Evolutionary conservation across 2,797 vertebrate species (phyloP).

Genomic region (Falco novaeseelandiae): DNA sequence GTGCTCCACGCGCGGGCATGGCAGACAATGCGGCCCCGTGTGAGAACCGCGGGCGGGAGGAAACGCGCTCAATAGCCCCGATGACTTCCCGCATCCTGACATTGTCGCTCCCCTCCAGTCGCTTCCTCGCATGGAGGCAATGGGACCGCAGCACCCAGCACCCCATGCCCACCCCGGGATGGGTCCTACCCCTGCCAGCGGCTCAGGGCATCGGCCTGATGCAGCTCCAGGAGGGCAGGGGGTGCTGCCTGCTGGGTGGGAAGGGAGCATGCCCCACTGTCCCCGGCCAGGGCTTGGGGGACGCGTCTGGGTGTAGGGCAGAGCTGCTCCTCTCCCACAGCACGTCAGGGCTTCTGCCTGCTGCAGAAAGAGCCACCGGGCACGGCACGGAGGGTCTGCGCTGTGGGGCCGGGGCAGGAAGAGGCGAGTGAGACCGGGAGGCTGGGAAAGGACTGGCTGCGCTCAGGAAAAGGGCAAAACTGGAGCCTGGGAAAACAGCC

Average conservation of each 20-base stretch:
- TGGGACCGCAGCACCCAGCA: accelerated
- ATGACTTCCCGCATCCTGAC: constrained; percentile 79
- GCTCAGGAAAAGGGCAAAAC: background rate
- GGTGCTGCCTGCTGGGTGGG: background rate
- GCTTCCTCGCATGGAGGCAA: constrained; percentile 51
- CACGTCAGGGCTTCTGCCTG: background rate
- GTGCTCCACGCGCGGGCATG: background rate
- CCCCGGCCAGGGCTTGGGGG: background rate
- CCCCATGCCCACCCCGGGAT: background rate
- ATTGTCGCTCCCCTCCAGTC: constrained; percentile 65
- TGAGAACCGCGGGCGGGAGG: constrained; percentile 73
- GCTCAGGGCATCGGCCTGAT: background rate
- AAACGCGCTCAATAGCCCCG: constrained; percentile 74
- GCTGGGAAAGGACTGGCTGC: background rate
- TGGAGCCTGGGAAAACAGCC: constrained; percentile 41
- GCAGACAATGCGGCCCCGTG: constrained; percentile 72
- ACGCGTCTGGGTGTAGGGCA: too few species aligned
- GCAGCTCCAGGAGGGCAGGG: accelerated
- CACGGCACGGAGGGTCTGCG: accelerated
- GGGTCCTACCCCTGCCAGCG: background rate
- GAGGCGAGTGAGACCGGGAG: background rate
- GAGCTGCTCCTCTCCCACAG: background rate
- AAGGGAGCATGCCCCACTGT: accelerated
- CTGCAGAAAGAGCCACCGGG: background rate
- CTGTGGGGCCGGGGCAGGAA: background rate